Base-by-base conservation (phyloP, 2,888 invertebrate genomes). In the Dione juno region DNA sequence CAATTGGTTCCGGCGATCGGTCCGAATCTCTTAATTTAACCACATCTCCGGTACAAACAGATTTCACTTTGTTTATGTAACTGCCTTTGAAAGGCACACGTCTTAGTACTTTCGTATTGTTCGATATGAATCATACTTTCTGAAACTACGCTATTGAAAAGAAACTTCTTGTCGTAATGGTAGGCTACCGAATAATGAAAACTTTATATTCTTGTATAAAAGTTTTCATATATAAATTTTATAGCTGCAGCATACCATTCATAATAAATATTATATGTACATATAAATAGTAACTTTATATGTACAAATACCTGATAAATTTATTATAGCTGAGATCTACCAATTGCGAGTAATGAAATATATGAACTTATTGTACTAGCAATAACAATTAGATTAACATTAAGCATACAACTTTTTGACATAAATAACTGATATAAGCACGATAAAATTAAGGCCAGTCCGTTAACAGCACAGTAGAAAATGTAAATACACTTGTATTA, bases 11-110 rank as follows among this genome's bases (percentile, higher is more conserved):
- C 77, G 76, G 73, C 71, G 66, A 69, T 75, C 63, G 72, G 65
- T 64, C 70, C 69, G 72, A 73, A 75, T 74, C 74, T 72, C 70
- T 71, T 74, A 74, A 75, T 76, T 74, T 68, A 76, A 74, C 74
- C 74, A 71, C 71, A 73, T 69, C 72, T 69, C 67, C 75, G 75
- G 71, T 61, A 43, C 69, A 40, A 69, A 75, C 70, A 69, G 78
- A 78, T 78, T 79, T 78, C 78, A 40, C 57, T 75, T 78, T 77
- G 74, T 73, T 78, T 77, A 77, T 75, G 75, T 76, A 78, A 79
- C 73, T 58, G 67, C 66, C 41, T 70, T 71, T 70, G 73, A 72
- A 72, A 73, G 73, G 70, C 65, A 54, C 63, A 41, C 66, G 67
- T 71, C 54, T 71, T 73, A 61, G 71, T 74, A 73, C 73, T 74